Evolutionary conservation across 2,888 invertebrate genomes (phyloP).

Genomic region (Callyntrura sp.): DNA sequence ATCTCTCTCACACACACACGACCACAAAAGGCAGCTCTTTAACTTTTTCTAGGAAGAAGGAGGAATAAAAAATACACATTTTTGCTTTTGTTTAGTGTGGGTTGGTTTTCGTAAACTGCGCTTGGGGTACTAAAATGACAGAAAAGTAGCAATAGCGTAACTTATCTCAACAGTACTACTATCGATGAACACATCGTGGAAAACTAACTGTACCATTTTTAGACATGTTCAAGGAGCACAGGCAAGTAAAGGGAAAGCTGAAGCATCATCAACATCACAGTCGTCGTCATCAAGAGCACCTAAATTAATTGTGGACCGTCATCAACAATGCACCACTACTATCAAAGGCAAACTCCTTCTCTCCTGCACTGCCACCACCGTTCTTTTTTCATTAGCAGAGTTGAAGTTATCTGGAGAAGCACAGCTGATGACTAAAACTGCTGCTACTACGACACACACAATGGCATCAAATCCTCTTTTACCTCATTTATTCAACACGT

Average conservation of each 20-base stretch:
- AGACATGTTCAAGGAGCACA: not conserved
- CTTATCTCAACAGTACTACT: no score
- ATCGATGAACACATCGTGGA: no score
- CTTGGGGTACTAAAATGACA: no score
- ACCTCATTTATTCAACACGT: slow-evolving; percentile 76
- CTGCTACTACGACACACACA: not conserved
- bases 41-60: slow-evolving; percentile 37
- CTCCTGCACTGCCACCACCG: slow-evolving; percentile 33
- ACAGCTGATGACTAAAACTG: slow-evolving; percentile 53
- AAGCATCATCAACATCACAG: not conserved
- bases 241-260: not conserved
- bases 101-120: not conserved
- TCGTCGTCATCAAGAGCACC: slow-evolving; percentile 57
- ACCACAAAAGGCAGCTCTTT: slow-evolving; percentile 51
- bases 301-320: slow-evolving; percentile 74
- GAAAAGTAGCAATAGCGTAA: not conserved
- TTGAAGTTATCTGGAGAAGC: slow-evolving; percentile 12
- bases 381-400: slow-evolving; percentile 72
- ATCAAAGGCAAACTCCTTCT: not conserved
- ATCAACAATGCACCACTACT: slow-evolving; percentile 11
- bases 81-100: not conserved
- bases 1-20: slow-evolving; percentile 22
- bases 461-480: slow-evolving; percentile 72
- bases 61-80: slow-evolving; percentile 49
- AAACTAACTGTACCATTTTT: not conserved